A percentile compares a stretch with the other conserved stretches of the same genome.
phyloP scores from a whole-genome alignment of 2,888 invertebrate species.

The Monochamus alternatus region DNA sequence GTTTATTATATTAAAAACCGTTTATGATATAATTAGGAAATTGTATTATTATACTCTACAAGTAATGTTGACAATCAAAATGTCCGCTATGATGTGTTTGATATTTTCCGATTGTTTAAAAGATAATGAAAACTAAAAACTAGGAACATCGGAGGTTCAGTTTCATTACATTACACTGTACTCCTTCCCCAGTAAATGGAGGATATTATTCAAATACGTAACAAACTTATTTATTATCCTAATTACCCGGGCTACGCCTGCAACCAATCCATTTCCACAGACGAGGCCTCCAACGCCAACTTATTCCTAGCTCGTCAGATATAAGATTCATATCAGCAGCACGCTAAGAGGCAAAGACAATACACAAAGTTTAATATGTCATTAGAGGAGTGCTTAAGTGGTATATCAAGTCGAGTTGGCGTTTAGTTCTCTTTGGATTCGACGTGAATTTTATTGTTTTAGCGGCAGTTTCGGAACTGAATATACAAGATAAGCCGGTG shows the following conservation, averaged over 20 bases:
- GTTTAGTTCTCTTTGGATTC: conserved; percentile 45
- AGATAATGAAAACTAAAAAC: too few species aligned
- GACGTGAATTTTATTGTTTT: conserved; percentile 45
- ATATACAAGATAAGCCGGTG: conserved; percentile 55
- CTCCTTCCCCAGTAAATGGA: not conserved
- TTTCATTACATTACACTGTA: not conserved
- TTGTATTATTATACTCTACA: too few species aligned
- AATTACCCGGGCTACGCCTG: not conserved
- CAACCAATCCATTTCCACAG: conserved; percentile 7
- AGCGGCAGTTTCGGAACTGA: conserved; percentile 49
- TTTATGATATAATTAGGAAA: too few species aligned
- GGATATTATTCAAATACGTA: not conserved
- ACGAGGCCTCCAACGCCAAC: not conserved
- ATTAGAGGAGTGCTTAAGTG: conserved; percentile 32
- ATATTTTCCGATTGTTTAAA: too few species aligned
- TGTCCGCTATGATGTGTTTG: too few species aligned
- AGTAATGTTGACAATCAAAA: too few species aligned
- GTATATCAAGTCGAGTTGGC: conserved; percentile 24
- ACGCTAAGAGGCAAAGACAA: conserved; percentile 27
- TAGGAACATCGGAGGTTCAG: not conserved
- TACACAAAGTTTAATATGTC: conserved; percentile 36
- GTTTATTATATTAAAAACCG: too few species aligned
- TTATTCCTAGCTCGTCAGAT: conserved; percentile 15
- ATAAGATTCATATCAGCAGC: conserved; percentile 34
- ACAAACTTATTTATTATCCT: not conserved